A percentile compares a stretch with the other conserved stretches of the same genome.
These are phyloP conservation scores for Platichthys stellatus DNA, from an alignment of 2,113 vertebrate species.

Conservation along the genomic window DNA sequence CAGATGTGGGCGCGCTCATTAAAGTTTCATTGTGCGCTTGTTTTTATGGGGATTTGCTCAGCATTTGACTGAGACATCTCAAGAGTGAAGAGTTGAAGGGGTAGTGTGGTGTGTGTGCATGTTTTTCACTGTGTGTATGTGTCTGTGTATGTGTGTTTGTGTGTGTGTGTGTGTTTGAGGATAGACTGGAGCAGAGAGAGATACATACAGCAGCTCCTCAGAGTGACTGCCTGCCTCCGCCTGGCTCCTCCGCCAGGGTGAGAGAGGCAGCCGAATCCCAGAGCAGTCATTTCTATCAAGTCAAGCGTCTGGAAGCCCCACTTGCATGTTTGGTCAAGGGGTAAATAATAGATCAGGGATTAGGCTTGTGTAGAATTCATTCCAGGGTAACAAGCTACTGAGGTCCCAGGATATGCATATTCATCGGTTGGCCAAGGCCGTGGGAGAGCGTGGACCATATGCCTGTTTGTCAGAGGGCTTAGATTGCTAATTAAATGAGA, in stretches of 20 bases:
- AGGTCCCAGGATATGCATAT: constrained; percentile 83
- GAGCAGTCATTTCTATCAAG: constrained; percentile 81
- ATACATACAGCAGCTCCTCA: constrained; percentile 47
- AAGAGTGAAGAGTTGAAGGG: constrained; percentile 68
- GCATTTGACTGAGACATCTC: constrained; percentile 77
- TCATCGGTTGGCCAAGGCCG: constrained; percentile 81
- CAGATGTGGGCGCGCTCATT: constrained; percentile 66
- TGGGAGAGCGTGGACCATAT: constrained; percentile 80
- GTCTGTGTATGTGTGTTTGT: constrained; percentile 24
- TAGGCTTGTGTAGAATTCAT: constrained; percentile 84
- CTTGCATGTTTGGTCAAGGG: constrained; percentile 86
- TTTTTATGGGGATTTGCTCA: constrained; percentile 64
- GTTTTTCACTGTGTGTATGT: background rate
- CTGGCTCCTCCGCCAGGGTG: constrained; percentile 61
- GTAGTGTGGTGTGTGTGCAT: constrained; percentile 20
- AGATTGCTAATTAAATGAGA: constrained; percentile 83
- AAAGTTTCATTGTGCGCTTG: constrained; percentile 76
- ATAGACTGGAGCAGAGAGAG: constrained; percentile 47
- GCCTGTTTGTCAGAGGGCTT: constrained; percentile 79
- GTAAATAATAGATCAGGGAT: constrained; percentile 88
- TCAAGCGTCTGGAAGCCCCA: constrained; percentile 81
- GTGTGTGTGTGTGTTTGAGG: constrained; percentile 38
- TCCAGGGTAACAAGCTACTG: constrained; percentile 82
- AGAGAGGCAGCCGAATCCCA: constrained; percentile 73
- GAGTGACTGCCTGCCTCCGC: constrained; percentile 53